Percentiles rank a stretch among this genome's conserved stretches.
Conservation (phyloP, 2,797 vertebrate genomes). For the Danionella dracula region DNA sequence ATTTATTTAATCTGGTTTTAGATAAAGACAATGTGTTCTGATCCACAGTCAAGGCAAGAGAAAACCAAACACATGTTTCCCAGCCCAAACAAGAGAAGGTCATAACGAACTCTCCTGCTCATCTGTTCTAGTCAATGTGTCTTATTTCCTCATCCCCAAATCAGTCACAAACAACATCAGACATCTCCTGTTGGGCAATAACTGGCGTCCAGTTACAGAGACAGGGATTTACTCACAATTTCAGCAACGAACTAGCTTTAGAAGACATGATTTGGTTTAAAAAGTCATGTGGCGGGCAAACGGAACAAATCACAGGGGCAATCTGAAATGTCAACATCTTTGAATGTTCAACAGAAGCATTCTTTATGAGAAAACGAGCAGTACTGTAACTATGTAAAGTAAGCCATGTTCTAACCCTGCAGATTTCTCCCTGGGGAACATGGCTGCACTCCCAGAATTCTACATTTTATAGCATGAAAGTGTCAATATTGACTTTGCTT, state of each 20-base stretch:
- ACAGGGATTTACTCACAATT: background rate
- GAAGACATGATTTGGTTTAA: too few species aligned
- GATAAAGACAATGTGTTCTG: too few species aligned
- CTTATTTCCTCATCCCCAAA: background rate
- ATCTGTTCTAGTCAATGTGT: background rate
- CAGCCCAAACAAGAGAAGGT: too few species aligned
- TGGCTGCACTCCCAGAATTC: background rate
- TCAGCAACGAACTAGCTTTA: too few species aligned
- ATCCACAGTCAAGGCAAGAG: too few species aligned
- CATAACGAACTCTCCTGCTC: too few species aligned
- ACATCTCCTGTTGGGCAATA: background rate
- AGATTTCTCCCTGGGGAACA: background rate
- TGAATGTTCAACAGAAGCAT: background rate
- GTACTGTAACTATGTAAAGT: too few species aligned
- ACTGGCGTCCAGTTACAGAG: background rate
- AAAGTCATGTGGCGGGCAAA: background rate
- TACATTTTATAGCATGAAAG: background rate
- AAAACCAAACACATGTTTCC: too few species aligned
- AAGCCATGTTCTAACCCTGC: background rate
- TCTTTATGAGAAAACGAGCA: background rate
- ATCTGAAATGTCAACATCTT: background rate
- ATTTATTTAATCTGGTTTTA: too few species aligned
- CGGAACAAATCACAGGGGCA: background rate
- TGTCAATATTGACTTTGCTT: background rate
- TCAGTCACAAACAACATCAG: background rate